Percentiles rank a stretch among this genome's conserved stretches.
phyloP scores from a whole-genome alignment of 2,113 vertebrate genomes.

The Progne subis region DNA sequence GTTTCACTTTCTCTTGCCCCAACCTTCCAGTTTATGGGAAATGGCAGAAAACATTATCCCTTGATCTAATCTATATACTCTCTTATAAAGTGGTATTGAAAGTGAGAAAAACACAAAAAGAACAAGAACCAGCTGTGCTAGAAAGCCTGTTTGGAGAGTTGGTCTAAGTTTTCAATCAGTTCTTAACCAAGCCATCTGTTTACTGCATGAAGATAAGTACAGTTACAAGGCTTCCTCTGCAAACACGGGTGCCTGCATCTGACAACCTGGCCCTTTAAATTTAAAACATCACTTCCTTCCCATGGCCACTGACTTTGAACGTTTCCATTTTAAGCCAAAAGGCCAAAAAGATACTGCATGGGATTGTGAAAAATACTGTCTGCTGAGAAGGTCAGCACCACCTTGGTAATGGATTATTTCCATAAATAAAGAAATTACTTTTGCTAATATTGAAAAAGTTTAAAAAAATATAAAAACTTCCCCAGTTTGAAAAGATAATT shows the following conservation, averaged over 20 bases:
- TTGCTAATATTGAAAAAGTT: background rate
- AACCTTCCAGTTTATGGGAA: background rate
- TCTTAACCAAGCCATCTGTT: slow-evolving; percentile 25
- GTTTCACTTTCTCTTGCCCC: background rate
- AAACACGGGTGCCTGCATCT: background rate
- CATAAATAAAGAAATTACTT: background rate
- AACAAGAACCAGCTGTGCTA: slow-evolving; percentile 49
- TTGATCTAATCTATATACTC: slow-evolving; percentile 47
- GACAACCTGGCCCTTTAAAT: background rate
- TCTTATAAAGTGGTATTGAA: slow-evolving; percentile 31
- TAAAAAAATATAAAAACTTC: background rate
- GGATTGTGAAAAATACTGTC: background rate
- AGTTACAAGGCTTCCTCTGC: background rate
- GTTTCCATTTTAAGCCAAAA: background rate
- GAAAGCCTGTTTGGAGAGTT: background rate
- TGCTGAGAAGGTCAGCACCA: background rate
- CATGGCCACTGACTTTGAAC: background rate
- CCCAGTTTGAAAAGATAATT: slow-evolving; percentile 30
- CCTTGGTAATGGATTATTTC: slow-evolving; percentile 1
- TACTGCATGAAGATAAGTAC: background rate
- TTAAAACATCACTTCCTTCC: slow-evolving; percentile 11
- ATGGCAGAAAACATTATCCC: slow-evolving; percentile 42
- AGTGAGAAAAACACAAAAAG: slow-evolving; percentile 46
- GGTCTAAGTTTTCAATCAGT: slow-evolving; percentile 10
- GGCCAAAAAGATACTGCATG: background rate